Percentiles rank a stretch among this genome's conserved stretches.
phyloP scores from a whole-genome alignment of 2,797 vertebrate species.

The Lycodopsis pacificus region DNA sequence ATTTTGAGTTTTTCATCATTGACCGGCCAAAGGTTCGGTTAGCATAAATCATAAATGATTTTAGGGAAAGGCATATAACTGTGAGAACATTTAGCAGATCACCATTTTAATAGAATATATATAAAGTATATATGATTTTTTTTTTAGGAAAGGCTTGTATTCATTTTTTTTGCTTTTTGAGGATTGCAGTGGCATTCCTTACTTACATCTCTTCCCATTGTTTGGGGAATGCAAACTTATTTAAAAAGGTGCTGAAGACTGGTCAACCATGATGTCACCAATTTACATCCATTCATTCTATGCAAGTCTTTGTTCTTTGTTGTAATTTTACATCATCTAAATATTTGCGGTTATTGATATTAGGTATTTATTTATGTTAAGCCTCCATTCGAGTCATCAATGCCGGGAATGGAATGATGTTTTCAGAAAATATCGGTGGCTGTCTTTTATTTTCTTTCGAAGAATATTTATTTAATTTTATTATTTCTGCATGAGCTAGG shows the following conservation, averaged over 20 bases:
- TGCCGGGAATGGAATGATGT: constrained; percentile 46
- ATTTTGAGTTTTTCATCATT: constrained; percentile 45
- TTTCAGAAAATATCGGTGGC: constrained; percentile 55
- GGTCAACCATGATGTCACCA: constrained; percentile 79
- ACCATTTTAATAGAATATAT: constrained; percentile 54
- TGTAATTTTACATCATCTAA: constrained; percentile 53
- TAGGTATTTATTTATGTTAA: constrained; percentile 57
- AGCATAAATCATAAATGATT: constrained; percentile 59
- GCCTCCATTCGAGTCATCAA: constrained; percentile 49
- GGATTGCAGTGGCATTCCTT: constrained; percentile 68
- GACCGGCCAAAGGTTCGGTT: constrained; percentile 55
- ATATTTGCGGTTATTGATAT: constrained; percentile 53
- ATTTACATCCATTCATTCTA: constrained; percentile 85
- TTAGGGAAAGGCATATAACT: constrained; percentile 75
- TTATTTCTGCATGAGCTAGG: constrained; percentile 64
- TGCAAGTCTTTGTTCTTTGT: constrained; percentile 81
- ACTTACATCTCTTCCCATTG: constrained; percentile 64
- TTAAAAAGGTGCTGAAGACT: constrained; percentile 85
- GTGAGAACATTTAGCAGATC: constrained; percentile 75
- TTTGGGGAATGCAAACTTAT: constrained; percentile 73
- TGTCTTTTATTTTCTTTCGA: background rate
- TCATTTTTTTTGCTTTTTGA: constrained; percentile 64
- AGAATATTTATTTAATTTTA: background rate
- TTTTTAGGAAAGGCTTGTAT: constrained; percentile 51
- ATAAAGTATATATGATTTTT: constrained; percentile 21